These are phyloP conservation scores for Euproctis similis DNA, from an alignment of 2,888 invertebrate genomes.

Conservation along the genomic window DNA sequence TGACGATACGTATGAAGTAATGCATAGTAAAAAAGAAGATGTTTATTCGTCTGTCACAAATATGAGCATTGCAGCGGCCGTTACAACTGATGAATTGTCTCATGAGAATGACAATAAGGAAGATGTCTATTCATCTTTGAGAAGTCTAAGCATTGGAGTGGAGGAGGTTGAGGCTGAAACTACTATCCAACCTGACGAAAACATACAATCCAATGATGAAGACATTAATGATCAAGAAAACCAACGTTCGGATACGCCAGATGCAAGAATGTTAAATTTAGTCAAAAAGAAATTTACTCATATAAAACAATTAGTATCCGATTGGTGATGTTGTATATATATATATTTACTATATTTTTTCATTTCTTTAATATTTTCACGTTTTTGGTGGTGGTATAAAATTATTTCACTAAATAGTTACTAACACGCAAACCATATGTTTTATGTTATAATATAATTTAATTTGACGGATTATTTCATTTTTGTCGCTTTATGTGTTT, in stretches of 20 bases:
- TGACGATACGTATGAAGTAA: constrained; percentile 25
- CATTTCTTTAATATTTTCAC: constrained; percentile 6
- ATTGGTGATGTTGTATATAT: constrained; percentile 23
- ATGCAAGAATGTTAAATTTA: constrained; percentile 12
- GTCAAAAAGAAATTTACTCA: constrained; percentile 42
- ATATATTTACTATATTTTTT: constrained; percentile 10
- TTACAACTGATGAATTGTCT: background rate
- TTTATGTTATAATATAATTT: constrained; percentile 15
- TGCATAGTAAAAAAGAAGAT: constrained; percentile 10
- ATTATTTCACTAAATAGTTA: constrained; percentile 21
- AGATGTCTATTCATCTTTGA: too few relatives aligned
- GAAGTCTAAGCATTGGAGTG: background rate
- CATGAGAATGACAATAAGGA: too few relatives aligned
- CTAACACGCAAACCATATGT: constrained; percentile 16
- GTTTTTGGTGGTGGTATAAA: constrained; percentile 33
- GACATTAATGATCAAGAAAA: background rate
- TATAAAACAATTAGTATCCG: constrained; percentile 34
- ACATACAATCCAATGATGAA: background rate
- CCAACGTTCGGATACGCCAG: constrained; percentile 7
- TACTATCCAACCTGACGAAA: background rate
- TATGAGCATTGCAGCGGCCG: constrained; percentile 1
- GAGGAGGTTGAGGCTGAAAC: too few relatives aligned
- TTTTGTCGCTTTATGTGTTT: constrained; percentile 68
- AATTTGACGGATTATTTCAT: constrained; percentile 35
- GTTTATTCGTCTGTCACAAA: constrained; percentile 14